Conservation (phyloP, 2,888 invertebrate genomes). For the Willowsia nigromaculata region DNA sequence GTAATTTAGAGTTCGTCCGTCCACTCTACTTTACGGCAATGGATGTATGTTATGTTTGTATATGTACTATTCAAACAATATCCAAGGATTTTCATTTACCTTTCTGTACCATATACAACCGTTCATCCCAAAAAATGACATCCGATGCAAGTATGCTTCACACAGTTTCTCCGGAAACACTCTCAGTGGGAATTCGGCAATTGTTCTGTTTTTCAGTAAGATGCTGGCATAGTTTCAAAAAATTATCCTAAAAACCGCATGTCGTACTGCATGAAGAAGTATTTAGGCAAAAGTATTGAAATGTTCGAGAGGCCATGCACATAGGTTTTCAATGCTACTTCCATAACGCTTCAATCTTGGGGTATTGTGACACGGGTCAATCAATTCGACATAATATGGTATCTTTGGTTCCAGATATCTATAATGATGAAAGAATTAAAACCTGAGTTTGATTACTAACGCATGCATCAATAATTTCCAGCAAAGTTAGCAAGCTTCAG, state of each 20-base stretch:
- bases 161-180: constrained; percentile 39
- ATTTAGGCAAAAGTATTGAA: neutral
- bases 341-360: neutral
- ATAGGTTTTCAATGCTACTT: neutral
- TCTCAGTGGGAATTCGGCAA: constrained; percentile 49
- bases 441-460: too few species aligned
- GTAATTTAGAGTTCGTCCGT: neutral
- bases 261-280: neutral
- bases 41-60: neutral
- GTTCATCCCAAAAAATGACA: constrained; percentile 21
- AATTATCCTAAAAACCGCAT: neutral
- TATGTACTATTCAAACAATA: neutral
- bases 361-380: neutral
- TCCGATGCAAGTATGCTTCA: constrained; percentile 14
- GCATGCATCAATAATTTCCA: too few species aligned
- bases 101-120: neutral
- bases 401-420: neutral
- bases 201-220: constrained; percentile 13
- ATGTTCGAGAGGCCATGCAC: neutral
- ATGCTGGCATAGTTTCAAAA: constrained; percentile 3
- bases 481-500: too few species aligned
- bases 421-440: neutral
- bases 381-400: neutral
- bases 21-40: neutral
- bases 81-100: too few species aligned